Evolutionary conservation across 2,888 invertebrate genomes (phyloP).

Genomic region (Aplocera efformata): DNA sequence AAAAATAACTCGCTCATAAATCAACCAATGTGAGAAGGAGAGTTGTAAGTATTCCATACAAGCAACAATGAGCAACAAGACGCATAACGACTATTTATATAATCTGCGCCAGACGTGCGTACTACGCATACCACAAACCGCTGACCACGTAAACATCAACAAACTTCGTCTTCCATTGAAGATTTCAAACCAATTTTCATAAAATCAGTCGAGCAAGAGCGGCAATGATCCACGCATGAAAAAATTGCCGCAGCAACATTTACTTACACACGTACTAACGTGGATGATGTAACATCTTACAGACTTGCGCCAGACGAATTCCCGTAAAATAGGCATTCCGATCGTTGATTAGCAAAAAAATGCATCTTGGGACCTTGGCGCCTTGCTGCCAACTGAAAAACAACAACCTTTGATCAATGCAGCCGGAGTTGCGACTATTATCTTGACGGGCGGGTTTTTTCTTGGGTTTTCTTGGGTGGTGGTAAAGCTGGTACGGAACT

Average conservation of each 20-base stretch:
- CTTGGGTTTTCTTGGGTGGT: too few species aligned
- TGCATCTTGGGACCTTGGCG: conserved; percentile 19
- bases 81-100: conserved; percentile 25
- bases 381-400: conserved; percentile 23
- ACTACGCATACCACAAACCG: conserved; percentile 27
- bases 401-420: conserved; percentile 9
- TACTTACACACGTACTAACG: conserved; percentile 36
- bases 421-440: conserved; percentile 1
- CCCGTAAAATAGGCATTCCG: conserved; percentile 47
- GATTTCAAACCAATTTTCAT: conserved; percentile 34
- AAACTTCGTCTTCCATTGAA: conserved; percentile 54
- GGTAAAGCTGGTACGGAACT: too few species aligned
- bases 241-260: conserved; percentile 23
- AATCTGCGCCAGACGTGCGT: conserved; percentile 24
- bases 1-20: conserved; percentile 33
- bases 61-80: conserved; percentile 39
- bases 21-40: conserved; percentile 45
- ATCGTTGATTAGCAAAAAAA: conserved; percentile 37
- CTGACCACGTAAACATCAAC: conserved; percentile 32
- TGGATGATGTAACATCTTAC: conserved; percentile 64
- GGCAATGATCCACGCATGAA: conserved; percentile 47
- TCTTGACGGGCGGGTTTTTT: too few species aligned
- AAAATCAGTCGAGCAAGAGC: conserved; percentile 26
- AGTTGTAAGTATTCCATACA: too few species aligned
- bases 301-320: conserved; percentile 68